Evolutionary conservation across 2,797 vertebrate genomes (phyloP), one percentile per base, ranked within the genome.

Genomic region (Cichlasoma orientale): DNA sequence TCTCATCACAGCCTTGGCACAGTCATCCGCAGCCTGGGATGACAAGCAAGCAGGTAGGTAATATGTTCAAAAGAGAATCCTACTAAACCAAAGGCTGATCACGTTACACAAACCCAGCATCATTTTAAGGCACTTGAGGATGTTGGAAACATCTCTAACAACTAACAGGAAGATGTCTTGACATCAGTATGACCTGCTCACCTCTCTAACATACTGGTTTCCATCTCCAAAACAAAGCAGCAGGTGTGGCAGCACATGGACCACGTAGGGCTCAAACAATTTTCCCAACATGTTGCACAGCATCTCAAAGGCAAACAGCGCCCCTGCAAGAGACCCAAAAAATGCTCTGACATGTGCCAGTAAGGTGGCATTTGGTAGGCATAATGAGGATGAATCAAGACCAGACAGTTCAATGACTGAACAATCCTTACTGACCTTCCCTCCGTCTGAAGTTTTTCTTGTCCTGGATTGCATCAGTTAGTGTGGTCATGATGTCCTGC

Each of bases 301-400:
- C 98, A 99, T 99, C 96, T 99, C 98, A 0, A 99, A 99, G 56
- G 98, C 98, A 95, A 99, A 99, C 77, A 99, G 94, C 11, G 98
- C 95, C 54, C 98, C 98, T 99, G 83, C 12, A 56, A 77, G 27
- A 75, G 0, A 68, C 1, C 41, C 50, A 68, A 18, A 31, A 68
- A 44, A 68, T 8, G 12, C 41, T 68, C 25, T 68, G 63, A 50
- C 44, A 3, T 68, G 44, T 68, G 25, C 25, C 29, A 29, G 71
- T 25, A 66, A 50, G 25, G 0, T 29, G 6, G 18, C 2, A 68
- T 1, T 44, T 31, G 63, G 63, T 18, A 12, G 44, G 16, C n/a
- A 50, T 27, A 8, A 29, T 50, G 18, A 31, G 11, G 18, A 50
- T 14, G 18, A 50, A 52, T 14, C 27, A 59, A 9, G 33, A 19